phyloP scores from a whole-genome alignment of 2,888 invertebrate genomes.

The Formica aserva region DNA sequence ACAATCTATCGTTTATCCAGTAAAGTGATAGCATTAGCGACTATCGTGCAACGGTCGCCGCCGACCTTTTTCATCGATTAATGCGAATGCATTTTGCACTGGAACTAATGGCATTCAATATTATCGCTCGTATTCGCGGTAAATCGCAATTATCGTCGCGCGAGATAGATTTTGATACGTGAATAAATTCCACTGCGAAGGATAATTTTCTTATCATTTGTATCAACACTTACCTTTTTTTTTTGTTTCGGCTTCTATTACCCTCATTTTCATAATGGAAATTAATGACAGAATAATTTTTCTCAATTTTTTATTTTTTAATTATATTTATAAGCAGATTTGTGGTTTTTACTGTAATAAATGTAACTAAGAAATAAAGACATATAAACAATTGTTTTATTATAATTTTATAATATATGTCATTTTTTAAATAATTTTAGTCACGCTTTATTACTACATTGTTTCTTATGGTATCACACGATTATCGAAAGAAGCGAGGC shows the following conservation, averaged over 20 bases:
- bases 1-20: slow-evolving; percentile 34
- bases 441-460: neutral
- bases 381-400: neutral
- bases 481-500: neutral
- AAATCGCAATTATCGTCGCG: slow-evolving; percentile 28
- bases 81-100: slow-evolving; percentile 31
- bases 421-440: neutral
- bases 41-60: neutral
- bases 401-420: neutral
- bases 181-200: neutral
- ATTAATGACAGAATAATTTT: neutral
- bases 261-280: neutral
- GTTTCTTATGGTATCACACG: neutral
- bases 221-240: neutral
- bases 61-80: slow-evolving; percentile 35
- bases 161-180: neutral
- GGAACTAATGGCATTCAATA: slow-evolving; percentile 11
- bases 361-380: neutral
- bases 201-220: slow-evolving; percentile 3
- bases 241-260: neutral
- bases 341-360: neutral
- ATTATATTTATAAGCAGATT: neutral
- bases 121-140: slow-evolving; percentile 3
- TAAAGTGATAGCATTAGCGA: slow-evolving; percentile 5
- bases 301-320: neutral